Base-by-base conservation (phyloP, 2,888 invertebrate species). In the Drosophila mercatorum region DNA sequence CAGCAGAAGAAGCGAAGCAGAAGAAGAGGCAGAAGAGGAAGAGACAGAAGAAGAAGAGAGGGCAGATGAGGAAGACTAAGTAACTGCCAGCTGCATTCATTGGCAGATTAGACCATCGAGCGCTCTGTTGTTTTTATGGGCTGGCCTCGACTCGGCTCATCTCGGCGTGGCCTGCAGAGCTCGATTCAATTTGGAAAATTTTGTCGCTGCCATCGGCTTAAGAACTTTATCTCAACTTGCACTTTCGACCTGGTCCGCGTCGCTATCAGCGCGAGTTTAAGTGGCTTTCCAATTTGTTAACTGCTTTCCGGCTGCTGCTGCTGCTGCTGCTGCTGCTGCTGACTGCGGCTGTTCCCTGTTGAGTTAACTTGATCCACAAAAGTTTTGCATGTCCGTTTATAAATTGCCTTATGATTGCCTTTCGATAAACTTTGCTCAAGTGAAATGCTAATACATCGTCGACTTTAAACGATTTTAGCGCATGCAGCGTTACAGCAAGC, bases 371-470 rank as follows among this genome's bases (percentile, higher is more conserved):
- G 62, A 63, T 34, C 47, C 61, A 56, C 68, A 81, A 80, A 83
- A 85, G 47, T 81, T 81, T 52, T 46, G 72, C 75, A 68, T 78
- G 80, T 82, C 75, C 79, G 85, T 74, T 81, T 78, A 76, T 74
- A 88, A 88, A 88, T 88, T 85, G 83, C 74, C 72, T 79, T 83
- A 77, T 85, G 88, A 85, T 82, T 87, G 84, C 76, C 72, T 66
- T 72, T 81, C 83, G 71, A 85, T 81, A 77, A 83, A 75, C 69
- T 84, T 80, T 73, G 53, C 81, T 60, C 67, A 69, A 72, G 67
- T 73, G 66, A 69, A 72, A 82, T 82, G 80, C 85, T 75, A 85
- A 82, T 77, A 77, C 67, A 69, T 67, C 53, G 76, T 59, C 57
- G 59, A 59, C 64, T 71, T 81, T 83, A 81, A 84, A 68, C 58